phyloP scores from a whole-genome alignment of 2,797 vertebrate species.

The Anguilla megastoma region DNA sequence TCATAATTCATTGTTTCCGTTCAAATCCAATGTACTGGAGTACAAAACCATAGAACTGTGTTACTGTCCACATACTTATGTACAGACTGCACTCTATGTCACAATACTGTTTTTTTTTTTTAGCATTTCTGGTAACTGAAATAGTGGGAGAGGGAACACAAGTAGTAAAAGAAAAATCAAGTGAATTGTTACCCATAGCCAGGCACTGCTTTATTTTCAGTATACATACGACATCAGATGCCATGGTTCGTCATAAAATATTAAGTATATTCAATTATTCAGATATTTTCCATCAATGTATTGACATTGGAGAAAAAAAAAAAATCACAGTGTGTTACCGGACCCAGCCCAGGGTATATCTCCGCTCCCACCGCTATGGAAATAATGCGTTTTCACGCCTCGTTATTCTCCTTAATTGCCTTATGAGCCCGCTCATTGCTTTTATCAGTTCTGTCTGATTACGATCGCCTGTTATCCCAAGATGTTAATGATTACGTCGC shows the following conservation, averaged over 20 bases:
- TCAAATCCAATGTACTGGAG: neutral
- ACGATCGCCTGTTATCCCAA: constrained; percentile 13
- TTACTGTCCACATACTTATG: too few relatives aligned
- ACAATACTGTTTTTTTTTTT: neutral
- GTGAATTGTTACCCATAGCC: neutral
- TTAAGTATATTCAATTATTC: neutral
- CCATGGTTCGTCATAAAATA: neutral
- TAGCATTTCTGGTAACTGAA: neutral
- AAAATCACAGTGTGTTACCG: neutral
- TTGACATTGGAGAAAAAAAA: neutral
- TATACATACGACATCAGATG: neutral
- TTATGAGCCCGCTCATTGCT: constrained; percentile 14
- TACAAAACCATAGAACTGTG: neutral
- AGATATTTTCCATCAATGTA: neutral
- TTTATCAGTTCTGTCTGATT: constrained; percentile 31
- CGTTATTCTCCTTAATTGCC: constrained; percentile 26
- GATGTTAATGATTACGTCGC: neutral
- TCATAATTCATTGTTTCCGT: too few relatives aligned
- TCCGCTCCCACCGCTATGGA: neutral
- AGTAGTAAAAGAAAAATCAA: neutral
- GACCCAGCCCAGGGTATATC: neutral
- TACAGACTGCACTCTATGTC: neutral
- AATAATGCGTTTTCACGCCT: constrained; percentile 28
- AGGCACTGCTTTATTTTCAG: neutral
- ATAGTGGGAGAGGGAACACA: neutral